Conservation (phyloP, 2,113 vertebrate species). For the Vimba vimba region DNA sequence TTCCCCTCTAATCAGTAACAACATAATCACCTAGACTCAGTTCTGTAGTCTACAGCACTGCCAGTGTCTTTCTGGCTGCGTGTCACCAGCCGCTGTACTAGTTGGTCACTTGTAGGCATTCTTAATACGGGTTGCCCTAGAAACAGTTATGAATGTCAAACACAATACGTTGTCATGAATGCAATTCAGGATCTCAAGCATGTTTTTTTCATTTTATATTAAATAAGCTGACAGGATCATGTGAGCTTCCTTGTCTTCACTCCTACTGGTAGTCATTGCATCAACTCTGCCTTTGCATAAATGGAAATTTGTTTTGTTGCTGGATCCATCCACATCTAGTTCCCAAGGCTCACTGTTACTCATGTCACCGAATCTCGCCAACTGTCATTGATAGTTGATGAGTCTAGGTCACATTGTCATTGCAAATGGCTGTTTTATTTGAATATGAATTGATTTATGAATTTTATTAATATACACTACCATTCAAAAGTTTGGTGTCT, state of each 20-base stretch:
- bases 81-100: background rate
- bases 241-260: background rate
- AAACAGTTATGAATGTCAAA: background rate
- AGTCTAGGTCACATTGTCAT: background rate
- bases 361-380: background rate
- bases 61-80: background rate
- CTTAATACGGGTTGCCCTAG: slow-evolving; percentile 8
- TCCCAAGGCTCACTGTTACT: background rate
- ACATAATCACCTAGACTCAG: background rate
- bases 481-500: no score
- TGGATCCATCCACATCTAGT: background rate
- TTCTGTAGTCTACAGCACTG: background rate
- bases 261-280: background rate
- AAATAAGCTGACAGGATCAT: background rate
- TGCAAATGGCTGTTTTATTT: background rate
- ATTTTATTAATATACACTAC: background rate
- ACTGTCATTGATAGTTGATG: background rate
- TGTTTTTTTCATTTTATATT: background rate
- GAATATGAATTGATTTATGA: background rate
- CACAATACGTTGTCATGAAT: background rate
- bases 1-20: background rate
- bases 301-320: background rate
- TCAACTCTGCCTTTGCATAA: background rate
- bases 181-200: background rate
- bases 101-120: background rate